Evolutionary conservation across 2,888 invertebrate species (phyloP), one percentile per base, ranked within the genome.

Genomic region (Drosophila demipolita): DNA sequence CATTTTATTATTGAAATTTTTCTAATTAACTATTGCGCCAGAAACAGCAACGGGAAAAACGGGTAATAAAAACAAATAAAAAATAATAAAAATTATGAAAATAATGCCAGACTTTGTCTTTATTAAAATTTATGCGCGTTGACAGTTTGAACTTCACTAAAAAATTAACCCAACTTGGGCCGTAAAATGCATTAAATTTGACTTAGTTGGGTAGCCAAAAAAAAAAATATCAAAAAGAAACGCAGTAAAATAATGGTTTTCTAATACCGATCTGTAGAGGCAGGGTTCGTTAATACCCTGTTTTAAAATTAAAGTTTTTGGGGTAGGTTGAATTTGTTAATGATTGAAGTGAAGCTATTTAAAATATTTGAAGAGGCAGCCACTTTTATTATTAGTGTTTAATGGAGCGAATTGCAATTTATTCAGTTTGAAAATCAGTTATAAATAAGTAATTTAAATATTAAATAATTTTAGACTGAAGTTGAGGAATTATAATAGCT

Each of bases 21-120:
- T 75, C 81, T 90, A 85, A 90, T 90, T 85, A 90, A 74, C 75
- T 74, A 87, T 90, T 88, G 75, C 88, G 69, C 66, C 79, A 84
- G 75, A 69, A 83, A 71, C 70, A 40, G 35, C n/a, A 53, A 58
- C 52, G 52, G 59, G 66, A 20, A 20, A 61, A 26, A 57, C 20
- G 23, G 36, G 42, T 57, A 58, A 35, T 32, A 12, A 64, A 38
- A 32, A 55, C 49, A 50, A 20, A 55, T 15, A 55, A 8, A 42
- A 20, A 45, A 20, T 45, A 15, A 64, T 23, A 35, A 75, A 78
- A 78, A 82, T 78, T 82, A 88, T 88, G 59, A 82, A 85, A 85
- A 90, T 90, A 78, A 73, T 84, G 76, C 73, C 66, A 36, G 60
- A 32, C 63, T 70, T 53, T 52, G 55, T 52, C 61, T 77, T 90